Conservation (phyloP, 2,113 vertebrate genomes). For the Echinops telfairi region DNA sequence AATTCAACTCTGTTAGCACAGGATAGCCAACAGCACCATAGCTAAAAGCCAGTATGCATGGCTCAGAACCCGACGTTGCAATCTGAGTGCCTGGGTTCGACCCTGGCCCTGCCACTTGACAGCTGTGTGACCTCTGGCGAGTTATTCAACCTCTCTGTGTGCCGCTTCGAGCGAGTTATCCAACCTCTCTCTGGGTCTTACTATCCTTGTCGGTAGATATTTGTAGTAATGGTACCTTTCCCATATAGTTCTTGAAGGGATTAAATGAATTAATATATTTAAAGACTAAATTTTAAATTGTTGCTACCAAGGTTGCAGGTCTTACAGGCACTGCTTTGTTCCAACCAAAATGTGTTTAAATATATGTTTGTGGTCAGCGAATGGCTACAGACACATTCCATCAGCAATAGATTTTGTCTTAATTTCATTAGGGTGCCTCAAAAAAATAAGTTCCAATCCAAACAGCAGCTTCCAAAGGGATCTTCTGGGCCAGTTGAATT, state of each 20-base stretch:
- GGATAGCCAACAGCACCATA: not conserved
- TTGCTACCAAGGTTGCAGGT: no score
- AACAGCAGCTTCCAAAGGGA: no score
- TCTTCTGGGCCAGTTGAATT: no score
- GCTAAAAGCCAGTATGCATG: not conserved
- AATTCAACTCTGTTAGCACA: not conserved
- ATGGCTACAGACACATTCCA: no score
- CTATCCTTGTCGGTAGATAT: not conserved
- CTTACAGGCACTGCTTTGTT: no score
- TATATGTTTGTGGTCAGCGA: no score
- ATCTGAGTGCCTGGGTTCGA: not conserved
- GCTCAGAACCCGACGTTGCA: not conserved
- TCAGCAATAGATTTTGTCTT: no score
- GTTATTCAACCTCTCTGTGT: not conserved
- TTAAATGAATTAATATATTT: not conserved
- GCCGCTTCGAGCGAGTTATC: no score
- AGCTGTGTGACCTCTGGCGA: not conserved
- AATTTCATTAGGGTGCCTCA: no score
- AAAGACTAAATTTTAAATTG: not conserved
- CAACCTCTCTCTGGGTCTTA: not conserved
- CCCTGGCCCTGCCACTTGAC: not conserved
- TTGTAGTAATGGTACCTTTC: not conserved
- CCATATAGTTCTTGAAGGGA: not conserved
- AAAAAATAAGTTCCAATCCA: no score
- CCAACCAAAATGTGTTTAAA: no score